These are phyloP conservation scores for Leptatherina wallacei DNA, from an alignment of 2,797 vertebrate species.

Conservation along the genomic window DNA sequence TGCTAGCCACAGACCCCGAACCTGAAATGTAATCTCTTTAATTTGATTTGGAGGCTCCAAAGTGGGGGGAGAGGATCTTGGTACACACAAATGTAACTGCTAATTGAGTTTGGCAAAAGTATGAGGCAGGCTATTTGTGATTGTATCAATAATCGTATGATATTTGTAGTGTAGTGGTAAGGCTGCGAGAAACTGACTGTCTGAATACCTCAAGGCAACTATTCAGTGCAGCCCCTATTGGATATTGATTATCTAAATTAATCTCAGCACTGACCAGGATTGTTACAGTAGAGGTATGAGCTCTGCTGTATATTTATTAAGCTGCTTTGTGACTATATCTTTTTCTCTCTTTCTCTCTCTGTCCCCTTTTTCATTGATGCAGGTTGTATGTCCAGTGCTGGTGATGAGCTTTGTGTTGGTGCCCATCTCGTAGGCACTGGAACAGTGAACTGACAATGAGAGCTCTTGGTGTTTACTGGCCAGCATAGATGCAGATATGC, in stretches of 20 bases:
- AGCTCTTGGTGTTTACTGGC: constrained; percentile 63
- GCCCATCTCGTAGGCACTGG: constrained; percentile 55
- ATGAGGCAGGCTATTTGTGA: constrained; percentile 31
- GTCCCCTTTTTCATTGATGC: constrained; percentile 23
- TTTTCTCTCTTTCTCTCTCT: neutral
- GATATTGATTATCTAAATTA: constrained; percentile 44
- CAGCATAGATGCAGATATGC: constrained; percentile 81
- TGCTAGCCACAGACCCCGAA: constrained; percentile 48
- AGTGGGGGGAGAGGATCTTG: constrained; percentile 43
- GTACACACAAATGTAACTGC: constrained; percentile 46
- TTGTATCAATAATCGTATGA: constrained; percentile 21
- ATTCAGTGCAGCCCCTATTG: constrained; percentile 22
- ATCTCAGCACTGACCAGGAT: neutral
- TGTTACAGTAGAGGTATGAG: constrained; percentile 17
- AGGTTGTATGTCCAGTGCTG: constrained; percentile 64
- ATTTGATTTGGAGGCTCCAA: constrained; percentile 69
- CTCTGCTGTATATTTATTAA: constrained; percentile 4
- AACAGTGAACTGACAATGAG: constrained; percentile 68
- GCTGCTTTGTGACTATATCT: neutral
- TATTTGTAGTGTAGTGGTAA: constrained; percentile 9
- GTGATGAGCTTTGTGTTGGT: constrained; percentile 37
- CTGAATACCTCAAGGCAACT: constrained; percentile 28
- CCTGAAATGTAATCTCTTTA: constrained; percentile 71
- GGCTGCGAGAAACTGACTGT: neutral
- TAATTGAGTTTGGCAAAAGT: constrained; percentile 60